Conservation (phyloP, 2,888 invertebrate genomes). For the Adelognathus sp. region DNA sequence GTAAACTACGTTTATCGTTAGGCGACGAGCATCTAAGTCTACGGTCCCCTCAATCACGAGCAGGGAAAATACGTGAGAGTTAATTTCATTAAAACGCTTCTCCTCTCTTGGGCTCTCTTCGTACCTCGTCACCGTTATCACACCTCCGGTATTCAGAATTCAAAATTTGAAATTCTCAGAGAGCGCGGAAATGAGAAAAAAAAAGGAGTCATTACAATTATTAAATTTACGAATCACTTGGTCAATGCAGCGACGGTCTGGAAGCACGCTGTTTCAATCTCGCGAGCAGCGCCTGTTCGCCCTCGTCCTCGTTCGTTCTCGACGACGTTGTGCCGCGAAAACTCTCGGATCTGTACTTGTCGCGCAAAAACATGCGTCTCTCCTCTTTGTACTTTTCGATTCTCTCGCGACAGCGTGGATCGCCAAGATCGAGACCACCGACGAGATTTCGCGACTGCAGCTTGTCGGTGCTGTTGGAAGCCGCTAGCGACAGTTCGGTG, state of each 20-base stretch:
- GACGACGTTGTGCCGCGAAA: conserved; percentile 83
- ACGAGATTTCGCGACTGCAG: conserved; percentile 73
- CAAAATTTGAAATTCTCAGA: background rate
- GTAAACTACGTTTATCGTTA: conserved; percentile 30
- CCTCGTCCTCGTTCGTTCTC: conserved; percentile 76
- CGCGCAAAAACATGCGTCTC: conserved; percentile 90
- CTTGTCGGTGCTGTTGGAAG: conserved; percentile 68
- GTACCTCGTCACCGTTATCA: background rate
- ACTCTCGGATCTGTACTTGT: conserved; percentile 93
- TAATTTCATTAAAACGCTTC: background rate
- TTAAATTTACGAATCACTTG: conserved; percentile 68
- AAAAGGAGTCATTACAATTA: conserved; percentile 1
- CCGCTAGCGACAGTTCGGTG: conserved; percentile 62
- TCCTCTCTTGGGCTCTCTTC: background rate
- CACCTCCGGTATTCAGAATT: background rate
- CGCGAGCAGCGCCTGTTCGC: conserved; percentile 77
- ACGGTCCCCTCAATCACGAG: conserved; percentile 39
- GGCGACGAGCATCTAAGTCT: conserved; percentile 48
- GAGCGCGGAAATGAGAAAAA: background rate
- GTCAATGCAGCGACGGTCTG: conserved; percentile 78
- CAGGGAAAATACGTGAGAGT: background rate
- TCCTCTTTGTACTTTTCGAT: conserved; percentile 96
- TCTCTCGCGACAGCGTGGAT: conserved; percentile 85
- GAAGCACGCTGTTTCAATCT: conserved; percentile 82
- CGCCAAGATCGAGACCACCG: conserved; percentile 77